Evolutionary conservation across 2,888 invertebrate species (phyloP).

Genomic region (Lampropteryx suffumata): DNA sequence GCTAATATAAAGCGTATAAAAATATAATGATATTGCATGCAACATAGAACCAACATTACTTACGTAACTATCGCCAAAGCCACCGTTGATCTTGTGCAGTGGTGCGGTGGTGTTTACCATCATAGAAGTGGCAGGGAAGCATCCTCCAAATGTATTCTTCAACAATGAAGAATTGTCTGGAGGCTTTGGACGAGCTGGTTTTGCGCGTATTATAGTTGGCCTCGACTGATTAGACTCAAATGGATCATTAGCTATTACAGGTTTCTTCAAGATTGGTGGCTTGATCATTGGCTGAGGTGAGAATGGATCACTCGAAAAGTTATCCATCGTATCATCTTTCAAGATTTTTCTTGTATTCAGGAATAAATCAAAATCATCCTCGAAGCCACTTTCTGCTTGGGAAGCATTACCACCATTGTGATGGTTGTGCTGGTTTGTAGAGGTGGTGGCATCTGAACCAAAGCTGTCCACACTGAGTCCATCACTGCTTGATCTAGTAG

Average conservation of each 20-base stretch:
- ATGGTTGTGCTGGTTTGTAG: constrained; percentile 77
- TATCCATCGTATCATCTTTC: constrained; percentile 75
- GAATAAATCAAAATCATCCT: constrained; percentile 91
- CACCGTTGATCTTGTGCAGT: constrained; percentile 66
- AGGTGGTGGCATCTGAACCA: constrained; percentile 87
- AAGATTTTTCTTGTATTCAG: constrained; percentile 70
- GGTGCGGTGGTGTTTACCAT: constrained; percentile 71
- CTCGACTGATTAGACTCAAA: constrained; percentile 83
- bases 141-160: constrained; percentile 64
- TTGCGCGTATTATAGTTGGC: constrained; percentile 90
- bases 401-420: constrained; percentile 85
- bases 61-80: constrained; percentile 67
- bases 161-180: constrained; percentile 74
- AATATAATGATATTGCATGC: neutral
- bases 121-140: constrained; percentile 60
- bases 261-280: constrained; percentile 72
- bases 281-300: constrained; percentile 69
- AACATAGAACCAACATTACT: constrained; percentile 45
- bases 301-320: constrained; percentile 83
- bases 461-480: constrained; percentile 89
- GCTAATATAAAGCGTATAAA: too few relatives aligned
- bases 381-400: constrained; percentile 90
- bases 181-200: constrained; percentile 82
- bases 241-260: constrained; percentile 84
- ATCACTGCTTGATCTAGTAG: constrained; percentile 88